phyloP scores from a whole-genome alignment of 2,888 invertebrate genomes.

The Andrena haemorrhoa region DNA sequence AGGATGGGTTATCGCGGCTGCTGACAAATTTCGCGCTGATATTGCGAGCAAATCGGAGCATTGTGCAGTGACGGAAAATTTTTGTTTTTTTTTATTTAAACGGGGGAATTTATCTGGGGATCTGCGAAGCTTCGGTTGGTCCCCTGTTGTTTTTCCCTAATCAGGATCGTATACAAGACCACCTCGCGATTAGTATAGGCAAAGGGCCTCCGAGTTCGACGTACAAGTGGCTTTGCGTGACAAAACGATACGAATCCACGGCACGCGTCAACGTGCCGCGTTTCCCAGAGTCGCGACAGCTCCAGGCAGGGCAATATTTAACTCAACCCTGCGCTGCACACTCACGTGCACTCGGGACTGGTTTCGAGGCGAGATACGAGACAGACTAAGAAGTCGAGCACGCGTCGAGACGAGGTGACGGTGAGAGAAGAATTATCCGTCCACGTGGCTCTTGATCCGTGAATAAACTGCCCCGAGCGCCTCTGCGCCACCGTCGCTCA shows the following conservation, averaged over 20 bases:
- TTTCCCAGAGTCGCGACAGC: slow-evolving; percentile 4
- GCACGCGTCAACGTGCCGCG: slow-evolving; percentile 5
- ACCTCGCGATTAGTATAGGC: no score
- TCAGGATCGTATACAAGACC: no score
- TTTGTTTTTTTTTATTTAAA: no score
- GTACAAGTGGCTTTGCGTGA: background rate
- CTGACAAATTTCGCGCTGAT: no score
- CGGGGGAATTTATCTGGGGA: no score
- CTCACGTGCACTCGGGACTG: slow-evolving; percentile 20
- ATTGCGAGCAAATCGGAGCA: no score
- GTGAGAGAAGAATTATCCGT: slow-evolving; percentile 15
- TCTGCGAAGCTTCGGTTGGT: no score
- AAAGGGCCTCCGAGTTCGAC: no score
- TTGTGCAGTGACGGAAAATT: no score
- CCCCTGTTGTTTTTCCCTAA: no score
- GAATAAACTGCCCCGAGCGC: slow-evolving; percentile 12
- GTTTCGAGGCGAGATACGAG: slow-evolving; percentile 30
- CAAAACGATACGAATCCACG: background rate
- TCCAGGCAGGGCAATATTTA: slow-evolving; percentile 21
- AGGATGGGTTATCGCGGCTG: no score
- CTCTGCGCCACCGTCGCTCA: background rate
- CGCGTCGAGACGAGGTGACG: background rate
- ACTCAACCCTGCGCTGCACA: slow-evolving; percentile 13
- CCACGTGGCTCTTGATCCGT: slow-evolving; percentile 8
- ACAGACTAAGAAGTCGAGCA: slow-evolving; percentile 5